Conservation (phyloP, 1,140 invertebrate genomes). For the Bombus waltoni region DNA sequence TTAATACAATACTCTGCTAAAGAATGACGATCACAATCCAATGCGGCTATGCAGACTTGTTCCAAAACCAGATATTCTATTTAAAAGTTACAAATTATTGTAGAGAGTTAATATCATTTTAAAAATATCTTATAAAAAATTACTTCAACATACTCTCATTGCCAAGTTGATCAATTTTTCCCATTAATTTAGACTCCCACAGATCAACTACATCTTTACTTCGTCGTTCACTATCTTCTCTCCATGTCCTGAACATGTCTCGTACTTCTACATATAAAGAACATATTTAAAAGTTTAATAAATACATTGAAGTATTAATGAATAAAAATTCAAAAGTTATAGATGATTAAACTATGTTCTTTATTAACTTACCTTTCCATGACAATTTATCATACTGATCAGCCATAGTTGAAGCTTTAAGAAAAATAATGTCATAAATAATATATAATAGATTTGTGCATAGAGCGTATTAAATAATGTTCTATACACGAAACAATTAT, state of each 20-base stretch:
- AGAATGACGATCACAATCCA: slow-evolving; percentile 92
- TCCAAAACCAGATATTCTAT: slow-evolving; percentile 94
- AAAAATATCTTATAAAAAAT: slow-evolving; percentile 26
- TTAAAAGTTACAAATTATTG: slow-evolving; percentile 56
- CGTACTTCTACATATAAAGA: slow-evolving; percentile 87
- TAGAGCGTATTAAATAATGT: background rate
- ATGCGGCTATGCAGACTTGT: slow-evolving; percentile 95
- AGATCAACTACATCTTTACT: slow-evolving; percentile 94
- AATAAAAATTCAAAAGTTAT: background rate
- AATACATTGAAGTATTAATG: background rate
- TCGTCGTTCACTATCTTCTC: slow-evolving; percentile 95
- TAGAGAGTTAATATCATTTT: background rate
- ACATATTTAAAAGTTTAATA: slow-evolving; percentile 38
- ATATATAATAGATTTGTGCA: background rate
- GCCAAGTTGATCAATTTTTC: slow-evolving; percentile 91
- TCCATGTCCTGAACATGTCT: slow-evolving; percentile 92
- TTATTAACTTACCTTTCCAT: slow-evolving; percentile 80
- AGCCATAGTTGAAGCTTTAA: slow-evolving; percentile 76
- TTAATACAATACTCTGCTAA: slow-evolving; percentile 92
- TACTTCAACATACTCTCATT: slow-evolving; percentile 91
- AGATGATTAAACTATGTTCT: slow-evolving; percentile 48
- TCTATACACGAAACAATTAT: background rate
- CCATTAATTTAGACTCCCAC: slow-evolving; percentile 91
- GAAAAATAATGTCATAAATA: background rate
- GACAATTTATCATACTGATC: slow-evolving; percentile 81